Evolutionary conservation across 1,140 invertebrate species (phyloP).

Genomic region (Limonius californicus): DNA sequence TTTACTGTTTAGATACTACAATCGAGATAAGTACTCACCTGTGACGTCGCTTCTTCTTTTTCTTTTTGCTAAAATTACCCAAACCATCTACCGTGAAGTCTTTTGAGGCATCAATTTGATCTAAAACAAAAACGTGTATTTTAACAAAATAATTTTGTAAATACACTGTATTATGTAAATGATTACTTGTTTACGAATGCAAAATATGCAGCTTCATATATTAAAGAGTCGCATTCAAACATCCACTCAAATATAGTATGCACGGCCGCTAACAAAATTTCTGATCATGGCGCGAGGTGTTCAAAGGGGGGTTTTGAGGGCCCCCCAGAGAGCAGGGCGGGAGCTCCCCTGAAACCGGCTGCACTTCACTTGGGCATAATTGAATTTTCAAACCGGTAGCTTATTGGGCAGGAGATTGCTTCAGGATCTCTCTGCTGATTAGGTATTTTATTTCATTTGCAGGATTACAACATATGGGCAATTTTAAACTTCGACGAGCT

Average conservation of each 20-base stretch:
- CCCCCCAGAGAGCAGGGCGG: constrained; percentile 12
- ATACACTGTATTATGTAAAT: too few relatives aligned
- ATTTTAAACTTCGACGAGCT: constrained; percentile 38
- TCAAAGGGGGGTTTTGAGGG: constrained; percentile 5
- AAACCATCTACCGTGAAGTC: constrained; percentile 72
- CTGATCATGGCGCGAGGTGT: constrained; percentile 9
- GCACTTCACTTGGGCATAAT: constrained; percentile 42
- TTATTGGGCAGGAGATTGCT: constrained; percentile 44
- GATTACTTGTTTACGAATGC: not conserved
- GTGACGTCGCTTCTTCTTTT: constrained; percentile 88
- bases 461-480: constrained; percentile 44
- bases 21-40: constrained; percentile 62
- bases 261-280: not conserved
- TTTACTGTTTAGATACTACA: constrained; percentile 2
- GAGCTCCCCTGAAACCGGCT: constrained; percentile 28
- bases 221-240: not conserved
- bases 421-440: constrained; percentile 30
- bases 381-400: constrained; percentile 44
- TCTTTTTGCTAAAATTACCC: constrained; percentile 78
- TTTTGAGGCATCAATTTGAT: constrained; percentile 60
- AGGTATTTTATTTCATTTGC: constrained; percentile 43
- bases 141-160: not conserved
- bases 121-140: constrained; percentile 53
- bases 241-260: not conserved
- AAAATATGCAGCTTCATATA: too few relatives aligned